Percentiles rank a stretch among this genome's conserved stretches.
Evolutionary conservation across 2,888 invertebrate species (phyloP).

Genomic region (Cremastinae sp.): DNA sequence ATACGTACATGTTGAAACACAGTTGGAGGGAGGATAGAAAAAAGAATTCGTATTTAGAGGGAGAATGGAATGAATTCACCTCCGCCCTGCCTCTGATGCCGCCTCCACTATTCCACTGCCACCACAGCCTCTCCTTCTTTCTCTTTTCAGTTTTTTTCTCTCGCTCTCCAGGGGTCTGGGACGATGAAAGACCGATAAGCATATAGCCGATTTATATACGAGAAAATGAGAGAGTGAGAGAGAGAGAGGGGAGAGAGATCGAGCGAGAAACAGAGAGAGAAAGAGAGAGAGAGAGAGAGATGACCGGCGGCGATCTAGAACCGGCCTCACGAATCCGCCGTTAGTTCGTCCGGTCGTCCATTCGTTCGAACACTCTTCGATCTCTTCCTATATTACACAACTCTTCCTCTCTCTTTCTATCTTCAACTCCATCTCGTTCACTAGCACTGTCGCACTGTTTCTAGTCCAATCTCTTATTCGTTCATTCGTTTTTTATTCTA

Average conservation of each 20-base stretch:
- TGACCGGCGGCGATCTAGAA: conserved; percentile 69
- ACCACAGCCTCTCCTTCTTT: conserved; percentile 38
- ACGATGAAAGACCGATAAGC: conserved; percentile 80
- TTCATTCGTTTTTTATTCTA: conserved; percentile 47
- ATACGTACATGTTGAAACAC: conserved; percentile 26
- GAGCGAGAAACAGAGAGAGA: conserved; percentile 52
- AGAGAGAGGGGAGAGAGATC: conserved; percentile 12
- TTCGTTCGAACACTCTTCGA: conserved; percentile 67
- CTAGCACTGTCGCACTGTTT: conserved; percentile 20
- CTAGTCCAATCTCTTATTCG: conserved; percentile 52
- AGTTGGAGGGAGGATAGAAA: conserved; percentile 64
- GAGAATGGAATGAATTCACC: conserved; percentile 80
- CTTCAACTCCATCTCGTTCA: conserved; percentile 34
- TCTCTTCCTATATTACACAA: conserved; percentile 54
- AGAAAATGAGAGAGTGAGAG: conserved; percentile 38
- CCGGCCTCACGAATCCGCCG: conserved; percentile 68
- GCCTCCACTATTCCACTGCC: conserved; percentile 24
- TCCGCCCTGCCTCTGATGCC: conserved; percentile 62
- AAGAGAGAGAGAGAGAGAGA: conserved; percentile 55
- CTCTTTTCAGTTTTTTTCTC: conserved; percentile 8
- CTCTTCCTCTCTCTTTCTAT: conserved; percentile 39
- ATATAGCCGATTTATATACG: conserved; percentile 79
- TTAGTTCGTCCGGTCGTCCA: conserved; percentile 67
- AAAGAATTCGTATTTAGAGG: conserved; percentile 78
- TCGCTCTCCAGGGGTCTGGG: conserved; percentile 56